Percentiles rank a stretch among this genome's conserved stretches.
These are phyloP conservation scores for Cygnus olor DNA, from an alignment of 2,797 vertebrate species.

Conservation along the genomic window DNA sequence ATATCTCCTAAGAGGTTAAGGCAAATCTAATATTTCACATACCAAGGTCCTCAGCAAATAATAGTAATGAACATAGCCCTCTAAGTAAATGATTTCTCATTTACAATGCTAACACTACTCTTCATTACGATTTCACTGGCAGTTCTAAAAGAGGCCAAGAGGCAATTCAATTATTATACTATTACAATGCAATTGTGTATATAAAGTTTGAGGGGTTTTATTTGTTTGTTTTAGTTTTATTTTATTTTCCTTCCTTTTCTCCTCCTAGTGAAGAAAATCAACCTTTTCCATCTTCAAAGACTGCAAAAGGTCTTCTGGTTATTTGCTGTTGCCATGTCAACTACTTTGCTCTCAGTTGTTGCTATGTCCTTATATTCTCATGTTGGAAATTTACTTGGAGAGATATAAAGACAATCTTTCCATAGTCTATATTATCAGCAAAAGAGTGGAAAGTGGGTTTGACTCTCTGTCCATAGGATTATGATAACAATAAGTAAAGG, in stretches of 20 bases:
- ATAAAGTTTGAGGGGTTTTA: not conserved
- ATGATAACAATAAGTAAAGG: not conserved
- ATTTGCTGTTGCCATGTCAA: conserved; percentile 55
- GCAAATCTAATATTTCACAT: not conserved
- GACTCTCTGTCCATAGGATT: not conserved
- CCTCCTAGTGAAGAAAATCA: not conserved
- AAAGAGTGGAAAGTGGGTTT: not conserved
- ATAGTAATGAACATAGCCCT: not conserved
- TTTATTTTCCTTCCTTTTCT: not conserved
- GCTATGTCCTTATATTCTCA: not conserved
- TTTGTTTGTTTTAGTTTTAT: not conserved
- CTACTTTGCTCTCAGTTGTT: not conserved
- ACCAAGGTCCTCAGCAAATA: not conserved
- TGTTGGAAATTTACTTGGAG: not conserved
- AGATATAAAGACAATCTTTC: not conserved
- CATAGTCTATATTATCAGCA: not conserved
- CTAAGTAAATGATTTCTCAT: conserved; percentile 10
- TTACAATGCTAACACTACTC: not conserved
- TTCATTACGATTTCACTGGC: not conserved
- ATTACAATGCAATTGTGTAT: not conserved
- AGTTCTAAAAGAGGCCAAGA: not conserved
- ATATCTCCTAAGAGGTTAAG: not conserved
- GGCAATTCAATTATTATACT: not conserved
- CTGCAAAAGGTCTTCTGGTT: not conserved
- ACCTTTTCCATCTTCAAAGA: not conserved